A percentile compares a stretch with the other conserved stretches of the same genome.
These are phyloP conservation scores for Vulpes vulpes DNA, from an alignment of 2,113 vertebrate genomes.

Conservation along the genomic window DNA sequence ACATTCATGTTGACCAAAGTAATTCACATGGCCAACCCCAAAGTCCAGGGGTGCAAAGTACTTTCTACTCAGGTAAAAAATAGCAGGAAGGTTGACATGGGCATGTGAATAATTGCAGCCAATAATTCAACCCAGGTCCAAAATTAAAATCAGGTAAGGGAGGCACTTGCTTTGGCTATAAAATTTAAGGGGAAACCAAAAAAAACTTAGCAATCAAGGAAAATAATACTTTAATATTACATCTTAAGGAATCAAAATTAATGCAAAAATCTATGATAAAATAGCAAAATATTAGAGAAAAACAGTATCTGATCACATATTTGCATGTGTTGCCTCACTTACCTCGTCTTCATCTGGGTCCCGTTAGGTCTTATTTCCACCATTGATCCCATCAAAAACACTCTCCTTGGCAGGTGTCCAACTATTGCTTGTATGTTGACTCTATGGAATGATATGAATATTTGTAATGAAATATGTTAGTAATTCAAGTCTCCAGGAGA, in stretches of 20 bases:
- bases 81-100: not conserved
- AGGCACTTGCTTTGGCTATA: not conserved
- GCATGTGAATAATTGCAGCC: not conserved
- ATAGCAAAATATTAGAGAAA: not conserved
- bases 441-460: not conserved
- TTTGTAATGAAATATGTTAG: not conserved
- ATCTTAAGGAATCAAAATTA: not conserved
- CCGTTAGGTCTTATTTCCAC: accelerated
- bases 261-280: not conserved
- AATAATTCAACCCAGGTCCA: not conserved
- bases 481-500: not conserved
- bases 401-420: not conserved
- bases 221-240: not conserved
- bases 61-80: not conserved
- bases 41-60: not conserved
- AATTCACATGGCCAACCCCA: not conserved
- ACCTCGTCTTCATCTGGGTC: accelerated
- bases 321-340: not conserved
- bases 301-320: not conserved
- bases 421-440: not conserved
- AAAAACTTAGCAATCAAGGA: not conserved
- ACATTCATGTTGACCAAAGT: not conserved
- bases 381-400: not conserved
- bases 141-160: not conserved
- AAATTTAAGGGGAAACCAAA: not conserved